phyloP scores from a whole-genome alignment of 1,140 invertebrate genomes.

The Drosophila kikkawai region DNA sequence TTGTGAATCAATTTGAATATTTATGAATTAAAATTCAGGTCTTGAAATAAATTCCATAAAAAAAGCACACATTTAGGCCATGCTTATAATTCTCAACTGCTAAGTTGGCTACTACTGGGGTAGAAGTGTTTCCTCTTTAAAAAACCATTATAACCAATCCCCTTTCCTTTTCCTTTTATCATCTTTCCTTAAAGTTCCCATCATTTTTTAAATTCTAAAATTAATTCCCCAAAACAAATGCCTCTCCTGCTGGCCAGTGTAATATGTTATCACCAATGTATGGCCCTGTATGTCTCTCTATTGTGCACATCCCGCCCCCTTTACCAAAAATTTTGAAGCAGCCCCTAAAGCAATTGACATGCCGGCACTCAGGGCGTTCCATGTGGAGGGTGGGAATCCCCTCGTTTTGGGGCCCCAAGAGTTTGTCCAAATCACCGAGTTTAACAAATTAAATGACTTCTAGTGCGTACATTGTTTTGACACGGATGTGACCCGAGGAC shows the following conservation, averaged over 20 bases:
- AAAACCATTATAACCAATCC: no score
- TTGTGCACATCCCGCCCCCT: neutral
- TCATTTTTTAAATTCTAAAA: no score
- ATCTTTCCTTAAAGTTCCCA: neutral
- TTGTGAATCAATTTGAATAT: no score
- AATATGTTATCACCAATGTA: slow-evolving; percentile 36
- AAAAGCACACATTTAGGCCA: no score
- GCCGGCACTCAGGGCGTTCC: neutral
- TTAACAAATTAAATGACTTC: slow-evolving; percentile 85
- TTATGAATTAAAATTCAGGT: no score
- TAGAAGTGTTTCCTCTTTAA: no score
- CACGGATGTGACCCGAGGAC: slow-evolving; percentile 66
- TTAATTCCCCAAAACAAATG: neutral
- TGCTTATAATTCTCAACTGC: no score
- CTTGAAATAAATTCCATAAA: no score
- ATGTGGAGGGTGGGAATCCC: neutral
- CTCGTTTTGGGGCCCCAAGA: slow-evolving; percentile 23
- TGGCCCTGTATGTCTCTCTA: neutral
- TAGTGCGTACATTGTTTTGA: slow-evolving; percentile 84
- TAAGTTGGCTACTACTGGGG: no score
- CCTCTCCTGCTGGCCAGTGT: slow-evolving; percentile 17
- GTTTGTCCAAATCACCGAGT: slow-evolving; percentile 80
- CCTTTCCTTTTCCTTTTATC: neutral
- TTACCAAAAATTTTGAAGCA: neutral
- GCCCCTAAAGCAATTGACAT: slow-evolving; percentile 43